Conservation (phyloP, 1,140 invertebrate species). For the Megathymus violae region DNA sequence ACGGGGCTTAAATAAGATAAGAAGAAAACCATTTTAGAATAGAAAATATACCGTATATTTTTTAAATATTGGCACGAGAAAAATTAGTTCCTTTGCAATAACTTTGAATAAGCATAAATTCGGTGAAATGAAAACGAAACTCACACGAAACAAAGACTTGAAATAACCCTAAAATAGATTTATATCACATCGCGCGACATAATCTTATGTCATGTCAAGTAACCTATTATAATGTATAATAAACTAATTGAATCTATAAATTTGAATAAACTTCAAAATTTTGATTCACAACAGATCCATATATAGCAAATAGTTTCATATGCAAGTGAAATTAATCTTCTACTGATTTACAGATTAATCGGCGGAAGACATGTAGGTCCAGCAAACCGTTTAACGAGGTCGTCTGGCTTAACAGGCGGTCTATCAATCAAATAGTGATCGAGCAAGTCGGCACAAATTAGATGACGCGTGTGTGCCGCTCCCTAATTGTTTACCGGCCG, state of each 20-base stretch:
- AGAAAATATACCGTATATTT: too few species aligned
- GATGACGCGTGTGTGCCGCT: constrained; percentile 67
- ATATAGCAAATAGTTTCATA: too few species aligned
- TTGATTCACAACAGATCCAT: too few species aligned
- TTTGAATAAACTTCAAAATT: too few species aligned
- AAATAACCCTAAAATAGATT: not conserved
- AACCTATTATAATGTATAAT: too few species aligned
- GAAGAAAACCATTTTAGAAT: constrained; percentile 6
- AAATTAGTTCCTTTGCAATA: not conserved
- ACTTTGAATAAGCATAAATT: too few species aligned
- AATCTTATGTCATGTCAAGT: too few species aligned
- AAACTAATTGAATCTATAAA: too few species aligned
- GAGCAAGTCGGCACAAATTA: constrained; percentile 57
- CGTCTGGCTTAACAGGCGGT: constrained; percentile 63
- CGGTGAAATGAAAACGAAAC: too few species aligned
- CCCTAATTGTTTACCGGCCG: constrained; percentile 59
- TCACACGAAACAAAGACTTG: too few species aligned
- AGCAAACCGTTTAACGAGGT: constrained; percentile 47
- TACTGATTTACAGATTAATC: not conserved
- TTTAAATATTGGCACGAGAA: too few species aligned
- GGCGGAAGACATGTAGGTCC: constrained; percentile 29
- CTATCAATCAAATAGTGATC: constrained; percentile 69
- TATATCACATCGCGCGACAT: too few species aligned
- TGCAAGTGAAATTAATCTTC: not conserved
- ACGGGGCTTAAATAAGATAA: constrained; percentile 13